Percentiles rank a stretch among this genome's conserved stretches.
Evolutionary conservation across 2,888 invertebrate genomes (phyloP).

Genomic region (Blastobasis adustella): DNA sequence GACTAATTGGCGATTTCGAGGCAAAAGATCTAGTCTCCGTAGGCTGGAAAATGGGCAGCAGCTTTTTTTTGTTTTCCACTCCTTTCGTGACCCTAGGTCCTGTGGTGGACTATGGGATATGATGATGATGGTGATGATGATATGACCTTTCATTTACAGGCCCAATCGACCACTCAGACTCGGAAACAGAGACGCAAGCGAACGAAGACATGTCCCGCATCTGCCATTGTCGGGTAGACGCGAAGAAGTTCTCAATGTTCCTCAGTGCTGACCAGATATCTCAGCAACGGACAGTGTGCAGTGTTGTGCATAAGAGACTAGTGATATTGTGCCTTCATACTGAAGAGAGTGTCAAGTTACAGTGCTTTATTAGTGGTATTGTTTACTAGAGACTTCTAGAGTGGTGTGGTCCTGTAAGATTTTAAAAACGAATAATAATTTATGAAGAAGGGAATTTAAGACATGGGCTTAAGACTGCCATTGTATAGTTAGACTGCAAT

Average conservation of each 20-base stretch:
- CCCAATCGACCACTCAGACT: constrained; percentile 63
- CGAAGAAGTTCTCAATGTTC: constrained; percentile 86
- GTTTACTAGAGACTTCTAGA: constrained; percentile 35
- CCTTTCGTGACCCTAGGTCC: no score
- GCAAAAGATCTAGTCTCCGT: no score
- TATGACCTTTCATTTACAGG: constrained; percentile 38
- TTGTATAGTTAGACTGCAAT: no score
- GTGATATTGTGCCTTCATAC: constrained; percentile 84
- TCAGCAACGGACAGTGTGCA: constrained; percentile 82
- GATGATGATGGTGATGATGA: no score
- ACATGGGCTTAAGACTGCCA: no score
- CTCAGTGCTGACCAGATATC: constrained; percentile 85
- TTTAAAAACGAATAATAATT: no score
- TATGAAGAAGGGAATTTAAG: no score
- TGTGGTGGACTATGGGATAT: no score
- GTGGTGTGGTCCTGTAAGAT: no score
- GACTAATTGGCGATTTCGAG: no score
- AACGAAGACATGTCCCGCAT: constrained; percentile 49
- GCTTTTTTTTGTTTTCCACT: no score
- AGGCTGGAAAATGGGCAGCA: no score
- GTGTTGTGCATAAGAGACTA: constrained; percentile 82
- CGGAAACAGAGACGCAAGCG: constrained; percentile 56
- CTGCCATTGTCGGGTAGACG: constrained; percentile 80
- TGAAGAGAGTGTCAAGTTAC: constrained; percentile 83
- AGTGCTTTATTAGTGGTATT: constrained; percentile 87